A percentile compares a stretch with the other conserved stretches of the same genome.
Evolutionary conservation across 2,888 invertebrate species (phyloP).

Genomic region (Syrista parreyssii): DNA sequence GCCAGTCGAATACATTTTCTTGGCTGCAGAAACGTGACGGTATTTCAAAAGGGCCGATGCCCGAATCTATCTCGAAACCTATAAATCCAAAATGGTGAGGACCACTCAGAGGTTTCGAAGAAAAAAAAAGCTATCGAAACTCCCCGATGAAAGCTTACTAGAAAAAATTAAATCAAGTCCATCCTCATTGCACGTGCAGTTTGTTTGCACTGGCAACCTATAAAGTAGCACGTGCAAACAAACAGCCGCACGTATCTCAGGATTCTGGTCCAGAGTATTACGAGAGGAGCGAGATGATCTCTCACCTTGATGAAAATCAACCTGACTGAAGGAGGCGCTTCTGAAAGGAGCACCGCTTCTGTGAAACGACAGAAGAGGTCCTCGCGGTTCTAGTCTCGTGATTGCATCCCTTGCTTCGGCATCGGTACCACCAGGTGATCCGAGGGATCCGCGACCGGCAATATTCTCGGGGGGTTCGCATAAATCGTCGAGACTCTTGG

Average conservation of each 20-base stretch:
- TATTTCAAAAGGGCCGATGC: conserved; percentile 2
- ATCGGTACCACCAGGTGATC: conserved; percentile 37
- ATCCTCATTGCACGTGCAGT: background rate
- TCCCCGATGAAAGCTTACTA: background rate
- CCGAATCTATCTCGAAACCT: background rate
- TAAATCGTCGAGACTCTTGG: conserved; percentile 36
- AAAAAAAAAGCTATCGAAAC: background rate
- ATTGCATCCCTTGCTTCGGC: conserved; percentile 55
- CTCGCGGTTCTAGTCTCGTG: conserved; percentile 54
- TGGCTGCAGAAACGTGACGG: conserved; percentile 19
- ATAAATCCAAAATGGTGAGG: background rate
- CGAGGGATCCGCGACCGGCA: background rate
- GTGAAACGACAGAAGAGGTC: conserved; percentile 50
- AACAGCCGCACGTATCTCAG: background rate
- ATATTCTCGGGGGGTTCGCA: conserved; percentile 26
- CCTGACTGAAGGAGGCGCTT: conserved; percentile 89
- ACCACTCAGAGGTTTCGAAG: background rate
- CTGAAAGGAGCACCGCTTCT: conserved; percentile 72
- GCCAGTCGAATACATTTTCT: conserved; percentile 16
- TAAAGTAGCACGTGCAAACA: background rate
- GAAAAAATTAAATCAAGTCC: background rate
- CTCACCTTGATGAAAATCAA: conserved; percentile 73
- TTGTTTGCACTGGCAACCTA: background rate
- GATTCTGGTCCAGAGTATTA: background rate
- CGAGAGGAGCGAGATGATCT: conserved; percentile 3